Conservation (phyloP, 2,888 invertebrate species). For the Aphidius colemani region DNA sequence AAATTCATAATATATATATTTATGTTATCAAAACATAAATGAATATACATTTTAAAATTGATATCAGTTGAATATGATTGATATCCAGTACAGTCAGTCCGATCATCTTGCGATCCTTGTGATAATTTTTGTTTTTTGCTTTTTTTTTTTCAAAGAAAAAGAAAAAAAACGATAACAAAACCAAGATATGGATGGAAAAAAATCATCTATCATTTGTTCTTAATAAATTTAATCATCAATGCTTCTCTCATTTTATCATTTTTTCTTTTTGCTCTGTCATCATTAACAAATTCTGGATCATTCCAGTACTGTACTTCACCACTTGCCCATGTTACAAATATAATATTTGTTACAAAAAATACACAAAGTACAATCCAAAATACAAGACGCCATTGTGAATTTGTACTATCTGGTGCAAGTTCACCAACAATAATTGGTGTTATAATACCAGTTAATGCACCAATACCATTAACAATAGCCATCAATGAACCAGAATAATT, state of each 20-base stretch:
- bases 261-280: conserved; percentile 9
- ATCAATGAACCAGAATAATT: conserved; percentile 62
- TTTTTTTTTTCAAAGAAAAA: too few relatives aligned
- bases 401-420: conserved; percentile 60
- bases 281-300: conserved; percentile 60
- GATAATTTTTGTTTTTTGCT: too few relatives aligned
- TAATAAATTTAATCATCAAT: neutral
- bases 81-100: too few relatives aligned
- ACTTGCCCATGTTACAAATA: conserved; percentile 74
- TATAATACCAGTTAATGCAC: conserved; percentile 73
- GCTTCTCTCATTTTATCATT: conserved; percentile 10
- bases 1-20: too few relatives aligned
- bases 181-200: too few relatives aligned
- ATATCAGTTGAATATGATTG: too few relatives aligned
- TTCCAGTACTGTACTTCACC: conserved; percentile 82
- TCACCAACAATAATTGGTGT: conserved; percentile 72
- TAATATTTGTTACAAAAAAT: conserved; percentile 69
- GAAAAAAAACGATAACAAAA: too few relatives aligned
- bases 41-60: too few relatives aligned
- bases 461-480: conserved; percentile 67
- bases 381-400: conserved; percentile 74
- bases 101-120: too few relatives aligned
- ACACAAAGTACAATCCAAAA: conserved; percentile 80
- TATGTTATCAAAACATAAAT: too few relatives aligned
- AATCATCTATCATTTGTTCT: too few relatives aligned